Base-by-base conservation (phyloP, 2,888 invertebrate species). In the Hybos culiciformis region DNA sequence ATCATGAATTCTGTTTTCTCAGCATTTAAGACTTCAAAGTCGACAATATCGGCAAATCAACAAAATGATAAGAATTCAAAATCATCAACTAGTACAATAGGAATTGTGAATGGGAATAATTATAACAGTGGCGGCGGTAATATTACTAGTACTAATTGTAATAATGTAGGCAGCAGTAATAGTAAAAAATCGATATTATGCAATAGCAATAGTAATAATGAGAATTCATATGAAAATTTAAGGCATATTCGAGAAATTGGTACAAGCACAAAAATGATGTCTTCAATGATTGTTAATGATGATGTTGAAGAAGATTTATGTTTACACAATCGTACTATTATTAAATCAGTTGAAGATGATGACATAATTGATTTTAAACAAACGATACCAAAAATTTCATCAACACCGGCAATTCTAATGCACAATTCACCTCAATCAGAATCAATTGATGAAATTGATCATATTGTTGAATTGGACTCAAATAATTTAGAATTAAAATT, bases 1-100 rank as follows among this genome's bases (percentile, higher is more conserved):
- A n/a, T n/a, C n/a, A 66, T 66, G 66, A 66, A 66, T 57, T 66
- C 66, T 45, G 66, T 66, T 50, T 66, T 66, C 51, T 66, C 65
- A 49, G 66, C 66, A 54, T 66, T 66, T 56, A 66, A 66, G 50
- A 51, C 58, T 34, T 64, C 61, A 52, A 66, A 65, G 54, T 47
- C 43, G 47, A 41, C 31, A 40, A 43, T n/a, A n/a, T n/a, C n/a
- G n/a, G n/a, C n/a, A n/a, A n/a, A n/a, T n/a, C n/a, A n/a, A n/a
- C n/a, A n/a, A n/a, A n/a, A n/a, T n/a, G 29, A 29, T 29, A 29
- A 51, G 53, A 51, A 42, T 41, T 50, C 9, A 46, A 39, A 36
- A 41, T 24, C 20, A 41, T 26, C 18, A 34, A 46, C 29, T n/a
- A 29, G 29, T 12, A n/a, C 29, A 29, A 29, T 12, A 7, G 46